phyloP scores from a whole-genome alignment of 2,113 vertebrate genomes.

The Rousettus leschenaultii region DNA sequence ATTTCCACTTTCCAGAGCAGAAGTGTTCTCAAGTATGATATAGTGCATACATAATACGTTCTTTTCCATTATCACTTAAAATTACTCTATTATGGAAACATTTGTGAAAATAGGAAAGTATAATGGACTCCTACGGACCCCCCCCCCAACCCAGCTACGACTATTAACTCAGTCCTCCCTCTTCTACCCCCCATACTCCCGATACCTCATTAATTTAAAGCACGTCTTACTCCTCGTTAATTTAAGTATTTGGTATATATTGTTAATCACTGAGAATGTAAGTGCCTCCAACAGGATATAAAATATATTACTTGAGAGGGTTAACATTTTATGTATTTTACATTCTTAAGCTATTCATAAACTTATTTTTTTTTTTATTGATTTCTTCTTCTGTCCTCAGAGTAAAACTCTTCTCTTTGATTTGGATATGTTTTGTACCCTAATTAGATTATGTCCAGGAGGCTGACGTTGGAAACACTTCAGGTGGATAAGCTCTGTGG shows the following conservation, averaged over 20 bases:
- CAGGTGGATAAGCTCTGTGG: constrained; percentile 9
- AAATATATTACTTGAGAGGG: constrained; percentile 18
- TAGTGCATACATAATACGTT: neutral
- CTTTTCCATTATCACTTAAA: neutral
- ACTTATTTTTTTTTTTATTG: constrained; percentile 34
- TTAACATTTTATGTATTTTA: constrained; percentile 44
- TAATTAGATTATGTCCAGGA: constrained; percentile 15
- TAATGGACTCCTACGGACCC: neutral
- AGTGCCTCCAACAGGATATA: neutral
- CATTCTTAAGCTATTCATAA: constrained; percentile 26
- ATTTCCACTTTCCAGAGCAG: neutral
- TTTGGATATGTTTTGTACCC: constrained; percentile 56
- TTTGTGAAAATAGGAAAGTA: neutral
- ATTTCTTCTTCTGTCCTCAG: constrained; percentile 44
- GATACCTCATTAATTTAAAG: neutral
- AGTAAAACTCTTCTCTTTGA: constrained; percentile 58
- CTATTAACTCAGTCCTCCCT: neutral
- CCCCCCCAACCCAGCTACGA: neutral
- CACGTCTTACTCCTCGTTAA: neutral
- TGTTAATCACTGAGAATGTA: neutral
- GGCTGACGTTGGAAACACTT: constrained; percentile 20
- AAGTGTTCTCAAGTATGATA: neutral
- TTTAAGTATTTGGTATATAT: neutral
- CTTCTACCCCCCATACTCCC: neutral
- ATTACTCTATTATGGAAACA: neutral